A percentile compares a stretch with the other conserved stretches of the same genome.
These are phyloP conservation scores for Diabrotica virgifera DNA, from an alignment of 1,140 invertebrate genomes.

Conservation along the genomic window DNA sequence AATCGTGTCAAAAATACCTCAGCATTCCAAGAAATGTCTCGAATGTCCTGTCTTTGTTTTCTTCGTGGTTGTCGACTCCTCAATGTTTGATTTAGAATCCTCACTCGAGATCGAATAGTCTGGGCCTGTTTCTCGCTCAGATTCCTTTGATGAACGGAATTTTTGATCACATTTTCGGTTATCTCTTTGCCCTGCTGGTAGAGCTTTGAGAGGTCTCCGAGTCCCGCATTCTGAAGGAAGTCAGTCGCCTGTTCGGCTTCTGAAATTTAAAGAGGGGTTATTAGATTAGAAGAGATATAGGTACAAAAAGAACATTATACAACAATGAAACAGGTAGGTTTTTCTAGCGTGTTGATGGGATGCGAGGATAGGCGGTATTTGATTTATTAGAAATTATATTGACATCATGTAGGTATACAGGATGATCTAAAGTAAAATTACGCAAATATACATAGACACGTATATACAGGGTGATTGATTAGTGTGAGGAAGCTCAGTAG, in stretches of 20 bases:
- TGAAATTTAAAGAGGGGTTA: constrained; percentile 22
- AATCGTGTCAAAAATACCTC: constrained; percentile 54
- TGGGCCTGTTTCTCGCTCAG: constrained; percentile 68
- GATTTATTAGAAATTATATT: too few relatives aligned
- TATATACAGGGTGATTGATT: too few relatives aligned
- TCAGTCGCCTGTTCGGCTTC: constrained; percentile 45
- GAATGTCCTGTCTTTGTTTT: constrained; percentile 65
- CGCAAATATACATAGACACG: too few relatives aligned
- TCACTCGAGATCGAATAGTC: constrained; percentile 71
- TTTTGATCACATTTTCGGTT: constrained; percentile 56
- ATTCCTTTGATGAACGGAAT: constrained; percentile 52
- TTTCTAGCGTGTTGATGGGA: too few relatives aligned
- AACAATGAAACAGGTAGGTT: too few relatives aligned
- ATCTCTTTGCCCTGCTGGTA: constrained; percentile 60
- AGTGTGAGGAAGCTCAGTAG: too few relatives aligned
- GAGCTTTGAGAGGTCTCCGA: constrained; percentile 56
- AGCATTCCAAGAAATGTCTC: constrained; percentile 75
- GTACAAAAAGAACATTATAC: too few relatives aligned
- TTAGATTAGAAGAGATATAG: too few relatives aligned
- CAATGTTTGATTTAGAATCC: constrained; percentile 74
- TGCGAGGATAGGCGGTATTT: too few relatives aligned
- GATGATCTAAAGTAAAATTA: too few relatives aligned
- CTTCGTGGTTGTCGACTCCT: constrained; percentile 63
- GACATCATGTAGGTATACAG: too few relatives aligned
- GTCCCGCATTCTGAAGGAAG: constrained; percentile 53